Evolutionary conservation across 2,113 vertebrate species (phyloP).

Genomic region (Gallinago jamesoni): DNA sequence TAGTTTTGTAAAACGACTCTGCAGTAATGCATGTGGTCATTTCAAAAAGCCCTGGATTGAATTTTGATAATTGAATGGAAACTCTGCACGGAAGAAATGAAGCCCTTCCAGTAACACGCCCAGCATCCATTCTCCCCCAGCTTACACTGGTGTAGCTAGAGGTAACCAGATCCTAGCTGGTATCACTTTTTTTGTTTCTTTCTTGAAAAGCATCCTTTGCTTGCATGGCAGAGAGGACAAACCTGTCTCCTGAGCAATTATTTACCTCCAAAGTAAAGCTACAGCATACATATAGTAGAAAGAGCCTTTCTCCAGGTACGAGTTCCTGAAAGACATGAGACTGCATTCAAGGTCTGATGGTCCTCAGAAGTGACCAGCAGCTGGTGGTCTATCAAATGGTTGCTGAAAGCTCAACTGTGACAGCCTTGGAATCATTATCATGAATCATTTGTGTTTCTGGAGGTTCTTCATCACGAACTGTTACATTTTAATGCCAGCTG

Average conservation of each 20-base stretch:
- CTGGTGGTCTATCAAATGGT: background rate
- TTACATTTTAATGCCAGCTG: background rate
- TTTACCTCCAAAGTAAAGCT: background rate
- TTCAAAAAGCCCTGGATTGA: background rate
- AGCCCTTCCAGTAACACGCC: background rate
- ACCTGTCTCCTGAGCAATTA: background rate
- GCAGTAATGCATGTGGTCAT: background rate
- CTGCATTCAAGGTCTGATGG: background rate
- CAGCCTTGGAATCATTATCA: background rate
- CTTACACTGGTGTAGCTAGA: background rate
- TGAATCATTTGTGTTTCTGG: background rate
- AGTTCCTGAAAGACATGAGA: background rate
- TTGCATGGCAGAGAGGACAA: background rate
- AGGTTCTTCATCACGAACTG: background rate
- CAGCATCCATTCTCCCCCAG: background rate
- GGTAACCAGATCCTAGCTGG: background rate
- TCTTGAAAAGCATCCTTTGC: background rate
- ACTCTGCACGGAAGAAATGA: background rate
- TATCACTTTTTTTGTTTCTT: background rate
- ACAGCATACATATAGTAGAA: background rate
- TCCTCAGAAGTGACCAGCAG: background rate
- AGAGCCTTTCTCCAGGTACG: background rate
- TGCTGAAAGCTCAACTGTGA: background rate
- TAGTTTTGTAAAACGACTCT: background rate
- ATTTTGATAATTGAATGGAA: background rate